Base-by-base conservation (phyloP, 2,888 invertebrate genomes). In the Pyrochroa serraticornis region DNA sequence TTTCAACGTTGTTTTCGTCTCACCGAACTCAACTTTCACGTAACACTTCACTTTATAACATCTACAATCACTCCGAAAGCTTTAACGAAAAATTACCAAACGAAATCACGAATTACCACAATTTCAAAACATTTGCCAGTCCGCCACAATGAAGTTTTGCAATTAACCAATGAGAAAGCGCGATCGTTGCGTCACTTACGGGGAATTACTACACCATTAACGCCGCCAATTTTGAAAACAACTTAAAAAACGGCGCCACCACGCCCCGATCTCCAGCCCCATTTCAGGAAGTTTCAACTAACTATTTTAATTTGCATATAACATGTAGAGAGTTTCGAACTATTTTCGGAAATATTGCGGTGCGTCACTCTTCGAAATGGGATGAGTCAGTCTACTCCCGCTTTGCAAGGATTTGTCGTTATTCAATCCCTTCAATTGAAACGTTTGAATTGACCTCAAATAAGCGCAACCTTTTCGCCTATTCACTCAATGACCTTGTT, bases 51-150 rank as follows among this genome's bases (percentile, higher is more conserved):
- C 47, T 45, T 33, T 9, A 47, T 35, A 58, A 22, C 22, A 5
- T 22, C 22, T 22, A 3, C 2, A 22, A 2, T 22, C 22, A 5
- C 22, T 22, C 3, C 3, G 22, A 22, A 22, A 22, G 22, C 22
- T 22, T 22, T 5, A 22, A 22, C 22, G 22, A 22, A 22, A 22
- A 22, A 22, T 22, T 22, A 22, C 22, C 22, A 22, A 22, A 22
- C 22, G 22, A 22, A 67, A 61, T 58, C 46, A 63, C 61, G 68
- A 71, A 72, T 74, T 71, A 71, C 60, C 62, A 66, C 73, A 70
- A 68, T 71, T 76, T 75, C 75, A 77, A 77, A 76, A 75, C 73
- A 74, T 62, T 68, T 64, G 65, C 61, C 54, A 73, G 65, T 76
- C 74, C 75, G 76, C 75, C 74, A 75, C 74, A 71, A 72, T 68